Evolutionary conservation across 2,888 invertebrate genomes (phyloP), one percentile per base, ranked within the genome.

Genomic region (Drosophila nr. perissopoda): DNA sequence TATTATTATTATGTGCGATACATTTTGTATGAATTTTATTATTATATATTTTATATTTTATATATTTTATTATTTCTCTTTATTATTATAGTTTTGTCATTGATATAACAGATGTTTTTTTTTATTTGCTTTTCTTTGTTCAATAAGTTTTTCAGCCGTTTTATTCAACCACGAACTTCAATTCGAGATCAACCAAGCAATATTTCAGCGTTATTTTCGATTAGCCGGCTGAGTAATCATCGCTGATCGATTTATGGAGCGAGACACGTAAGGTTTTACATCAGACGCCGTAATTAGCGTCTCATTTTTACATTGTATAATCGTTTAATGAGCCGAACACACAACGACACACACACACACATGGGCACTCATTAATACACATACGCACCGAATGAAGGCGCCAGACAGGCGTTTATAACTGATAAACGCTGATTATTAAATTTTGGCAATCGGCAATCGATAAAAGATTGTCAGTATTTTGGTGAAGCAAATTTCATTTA

Each of bases 131-230:
- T 31, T 25, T n/a, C 29, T 57, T 51, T 25, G 10, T 45, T 29
- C 5, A 63, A 49, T 38, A 40, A 49, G 34, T 59, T 56, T 40
- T 29, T 11, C 16, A 40, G 31, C n/a, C 8, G 40, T 34, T 51
- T 73, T 33, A 49, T 25, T 52, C 58, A 86, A 88, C 88, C 88
- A 66, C 83, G 85, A 73, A 82, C 64, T 87, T 79, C 88, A 75
- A 82, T 83, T 80, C 61, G 56, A 70, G 77, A 77, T 77, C 82
- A 77, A 77, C 82, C 80, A 75, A 69, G 56, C 82, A 67, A 76
- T 82, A 69, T 69, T 72, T 36, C 64, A 52, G 40, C 25, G 34
- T 31, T 51, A 27, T 64, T 66, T 78, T 80, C 78, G 70, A 86
- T 88, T 88, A 71, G 51, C 64, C 69, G 73, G 56, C 65, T 68